Conservation (phyloP, 1,140 invertebrate genomes). For the Zophobas morio region DNA sequence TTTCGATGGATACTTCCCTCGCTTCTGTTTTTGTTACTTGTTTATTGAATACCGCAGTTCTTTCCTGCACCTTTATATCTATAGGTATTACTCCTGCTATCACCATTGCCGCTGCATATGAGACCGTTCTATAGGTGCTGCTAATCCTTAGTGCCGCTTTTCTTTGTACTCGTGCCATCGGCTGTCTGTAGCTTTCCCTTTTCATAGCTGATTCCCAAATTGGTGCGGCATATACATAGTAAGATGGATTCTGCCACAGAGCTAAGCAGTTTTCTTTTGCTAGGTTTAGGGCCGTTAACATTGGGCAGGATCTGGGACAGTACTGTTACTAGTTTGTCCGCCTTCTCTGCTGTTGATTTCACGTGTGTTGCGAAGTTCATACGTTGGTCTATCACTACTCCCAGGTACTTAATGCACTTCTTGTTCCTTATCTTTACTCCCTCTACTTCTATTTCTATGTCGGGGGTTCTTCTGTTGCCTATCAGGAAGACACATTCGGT, state of each 20-base stretch:
- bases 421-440: background rate
- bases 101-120: background rate
- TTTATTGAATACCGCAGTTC: background rate
- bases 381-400: slow-evolving; percentile 52
- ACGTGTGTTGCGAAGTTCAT: slow-evolving; percentile 52
- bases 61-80: background rate
- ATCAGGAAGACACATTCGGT: slow-evolving; percentile 51
- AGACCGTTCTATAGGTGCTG: slow-evolving; percentile 5
- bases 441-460: background rate
- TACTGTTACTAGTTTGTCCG: slow-evolving; percentile 9
- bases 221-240: slow-evolving; percentile 58
- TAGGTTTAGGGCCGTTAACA: slow-evolving; percentile 52
- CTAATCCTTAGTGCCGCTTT: background rate
- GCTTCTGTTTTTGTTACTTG: background rate
- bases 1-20: background rate
- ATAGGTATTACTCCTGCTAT: slow-evolving; percentile 8
- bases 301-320: slow-evolving; percentile 58
- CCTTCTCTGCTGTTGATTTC: slow-evolving; percentile 42
- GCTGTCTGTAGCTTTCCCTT: background rate
- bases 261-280: slow-evolving; percentile 52
- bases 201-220: slow-evolving; percentile 53
- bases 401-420: slow-evolving; percentile 50
- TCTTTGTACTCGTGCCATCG: background rate
- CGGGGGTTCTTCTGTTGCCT: background rate
- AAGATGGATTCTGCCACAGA: slow-evolving; percentile 52